Conservation (phyloP, 2,113 vertebrate genomes). For the Holacanthus passer region DNA sequence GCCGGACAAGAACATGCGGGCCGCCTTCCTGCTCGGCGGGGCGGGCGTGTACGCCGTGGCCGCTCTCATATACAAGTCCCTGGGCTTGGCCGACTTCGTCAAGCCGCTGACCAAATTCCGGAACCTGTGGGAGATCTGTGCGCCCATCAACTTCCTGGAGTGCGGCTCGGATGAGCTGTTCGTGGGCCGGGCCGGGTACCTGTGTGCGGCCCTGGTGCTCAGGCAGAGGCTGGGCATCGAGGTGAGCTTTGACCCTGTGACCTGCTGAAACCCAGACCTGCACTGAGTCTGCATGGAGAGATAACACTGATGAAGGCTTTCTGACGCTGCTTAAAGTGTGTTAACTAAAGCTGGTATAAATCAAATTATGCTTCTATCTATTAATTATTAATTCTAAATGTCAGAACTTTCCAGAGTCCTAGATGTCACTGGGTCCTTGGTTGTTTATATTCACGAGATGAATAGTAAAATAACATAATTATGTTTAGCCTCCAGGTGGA, state of each 20-base stretch:
- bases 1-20: slow-evolving; percentile 87
- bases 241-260: too few species aligned
- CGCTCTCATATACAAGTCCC: slow-evolving; percentile 87
- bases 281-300: too few species aligned
- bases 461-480: background rate
- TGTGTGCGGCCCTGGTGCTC: slow-evolving; percentile 90
- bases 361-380: too few species aligned
- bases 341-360: background rate
- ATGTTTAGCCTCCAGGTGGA: background rate
- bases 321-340: background rate
- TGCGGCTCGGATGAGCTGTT: slow-evolving; percentile 94
- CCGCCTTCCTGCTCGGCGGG: slow-evolving; percentile 90
- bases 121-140: slow-evolving; percentile 88
- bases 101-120: slow-evolving; percentile 88
- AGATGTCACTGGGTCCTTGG: too few species aligned
- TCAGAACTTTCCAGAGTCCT: too few species aligned
- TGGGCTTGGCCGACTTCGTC: slow-evolving; percentile 86
- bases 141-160: slow-evolving; percentile 89
- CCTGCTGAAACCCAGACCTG: too few species aligned
- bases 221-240: slow-evolving; percentile 91
- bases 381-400: too few species aligned
- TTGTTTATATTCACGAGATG: background rate
- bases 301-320: background rate
- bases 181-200: slow-evolving; percentile 90
- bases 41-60: slow-evolving; percentile 90